Evolutionary conservation across 1,140 invertebrate genomes (phyloP).

Genomic region (Drosophila sproati): DNA sequence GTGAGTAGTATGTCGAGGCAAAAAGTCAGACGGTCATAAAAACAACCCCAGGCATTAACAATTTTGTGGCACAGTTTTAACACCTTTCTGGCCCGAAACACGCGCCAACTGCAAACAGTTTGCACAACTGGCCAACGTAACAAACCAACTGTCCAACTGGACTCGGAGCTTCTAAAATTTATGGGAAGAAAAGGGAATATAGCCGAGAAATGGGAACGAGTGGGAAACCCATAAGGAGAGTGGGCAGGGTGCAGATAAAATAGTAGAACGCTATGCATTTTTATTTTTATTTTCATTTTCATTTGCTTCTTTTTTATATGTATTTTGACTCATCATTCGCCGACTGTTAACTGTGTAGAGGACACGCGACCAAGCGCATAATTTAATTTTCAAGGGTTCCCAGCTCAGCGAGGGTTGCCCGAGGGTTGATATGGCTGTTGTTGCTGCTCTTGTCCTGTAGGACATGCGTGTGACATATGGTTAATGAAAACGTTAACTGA

Average conservation of each 20-base stretch:
- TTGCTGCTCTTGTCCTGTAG: conserved; percentile 2
- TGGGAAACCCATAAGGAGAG: neutral
- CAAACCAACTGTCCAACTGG: neutral
- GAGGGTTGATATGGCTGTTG: conserved; percentile 9
- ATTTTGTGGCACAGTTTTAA: conserved; percentile 80
- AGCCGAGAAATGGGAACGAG: conserved; percentile 6
- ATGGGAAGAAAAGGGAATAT: conserved; percentile 46
- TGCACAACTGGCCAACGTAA: conserved; percentile 41
- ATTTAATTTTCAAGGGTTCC: conserved; percentile 76
- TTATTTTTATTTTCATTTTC: conserved; percentile 22
- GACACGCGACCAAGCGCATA: conserved; percentile 76
- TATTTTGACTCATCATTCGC: conserved; percentile 73
- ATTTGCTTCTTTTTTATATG: conserved; percentile 53
- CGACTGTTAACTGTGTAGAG: conserved; percentile 58
- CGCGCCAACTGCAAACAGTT: conserved; percentile 63
- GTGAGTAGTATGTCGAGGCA: conserved; percentile 9
- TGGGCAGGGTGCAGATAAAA: neutral
- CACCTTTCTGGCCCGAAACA: conserved; percentile 67
- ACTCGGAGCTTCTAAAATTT: conserved; percentile 52
- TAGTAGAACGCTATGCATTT: conserved; percentile 55
- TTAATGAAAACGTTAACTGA: conserved; percentile 82
- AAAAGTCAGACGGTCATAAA: conserved; percentile 52
- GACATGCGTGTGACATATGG: conserved; percentile 78
- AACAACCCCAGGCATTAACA: conserved; percentile 67
- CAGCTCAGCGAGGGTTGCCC: conserved; percentile 17